Evolutionary conservation across 2,888 invertebrate species (phyloP), one percentile per base, ranked within the genome.

Genomic region (Agrilus biguttatus): DNA sequence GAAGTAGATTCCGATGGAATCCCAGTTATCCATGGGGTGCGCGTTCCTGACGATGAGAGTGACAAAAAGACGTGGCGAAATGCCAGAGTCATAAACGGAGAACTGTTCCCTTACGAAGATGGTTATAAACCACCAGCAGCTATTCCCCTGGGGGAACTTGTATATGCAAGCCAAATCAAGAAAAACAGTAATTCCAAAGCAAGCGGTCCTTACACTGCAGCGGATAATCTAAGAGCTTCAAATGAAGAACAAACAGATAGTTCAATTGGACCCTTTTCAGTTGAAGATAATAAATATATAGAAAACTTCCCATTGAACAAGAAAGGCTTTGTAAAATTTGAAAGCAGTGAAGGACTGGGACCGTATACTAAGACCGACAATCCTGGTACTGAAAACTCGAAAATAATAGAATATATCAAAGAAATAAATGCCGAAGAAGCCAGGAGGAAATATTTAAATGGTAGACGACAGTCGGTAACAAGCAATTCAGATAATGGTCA

Each of bases 41-140:
- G 89, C 45, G 80, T 87, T 35, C 89, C 89, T 0, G 90, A 91
- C 56, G 84, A 87, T 51, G 83, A 84, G 43, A 79, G 80, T 39
- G 86, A 87, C 55, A 64, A 67, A 19, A 83, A 84, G 59, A 82
- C 80, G 0, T 90, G 89, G 89, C 73, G 90, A 42, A 90, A 90
- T 63, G 90, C 89, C 1, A 72, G 89, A 49, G 88, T 90, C 12
- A 84, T 90, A 37, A 88, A 90, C 56, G 85, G 86, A 42, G 79
- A 85, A 60, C 65, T 90, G 40, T 71, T 83, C 37, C 83, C 84
- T 14, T 83, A 84, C 53, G 81, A 81, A 39, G 75, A 78, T 54
- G 80, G 77, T 6, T 78, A 79, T 50, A 73, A 73, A 47, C 78
- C 80, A 39, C 75, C 78, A 2, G 75, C 73, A 49, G 76, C 75